Evolutionary conservation across 37 sponge, comb jelly and placozoan species (phyloP), one percentile per base, ranked within the genome.

Genomic region (Aphrocallistes beatrix): DNA sequence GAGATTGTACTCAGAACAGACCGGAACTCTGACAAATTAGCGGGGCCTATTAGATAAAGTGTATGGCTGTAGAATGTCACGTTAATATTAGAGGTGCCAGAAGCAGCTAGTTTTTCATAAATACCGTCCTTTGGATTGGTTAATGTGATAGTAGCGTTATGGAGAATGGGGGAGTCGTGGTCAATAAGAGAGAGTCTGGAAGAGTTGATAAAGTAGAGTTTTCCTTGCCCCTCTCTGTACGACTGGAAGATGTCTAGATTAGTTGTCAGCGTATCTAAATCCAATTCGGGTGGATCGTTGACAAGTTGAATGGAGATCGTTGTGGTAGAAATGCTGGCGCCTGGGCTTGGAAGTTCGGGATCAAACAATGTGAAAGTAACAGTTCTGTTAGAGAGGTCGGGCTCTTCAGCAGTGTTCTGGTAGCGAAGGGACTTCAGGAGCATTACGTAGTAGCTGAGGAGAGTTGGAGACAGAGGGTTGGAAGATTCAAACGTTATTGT

Each of bases 251-350:
- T 81, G 81, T 81, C 85, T 1, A 45, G 21, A 36, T 13, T 83
- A 25, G 51, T 51, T 28, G 49, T 28, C 36, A 9, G 8, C 3
- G 6, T 36, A 38, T 91, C 81, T n/a, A 95, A 85, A 37, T 93
- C 90, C 23, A 93, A 37, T 60, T 95, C 91, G 38, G 96, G 93
- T 1, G 96, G 93, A 83, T 93, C 93, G 45, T 92, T 91, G 23
- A 91, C 85, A n/a, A 88, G 89, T 36, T 83, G 39, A 21, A 95
- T 90, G 0, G 36, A 21, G 13, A 95, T 38, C 23, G 51, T 51
- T 23, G 91, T 88, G 36, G 36, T 37, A 40, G 84, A 69, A 25
- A 45, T 25, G 23, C 16, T 81, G 1, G 42, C 30, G 45, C 81
- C 38, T n/a, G 51, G 37, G 0, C 91, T 89, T 37, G 36, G 75